phyloP scores from a whole-genome alignment of 2,888 invertebrate species.

The Hesperia comma region DNA sequence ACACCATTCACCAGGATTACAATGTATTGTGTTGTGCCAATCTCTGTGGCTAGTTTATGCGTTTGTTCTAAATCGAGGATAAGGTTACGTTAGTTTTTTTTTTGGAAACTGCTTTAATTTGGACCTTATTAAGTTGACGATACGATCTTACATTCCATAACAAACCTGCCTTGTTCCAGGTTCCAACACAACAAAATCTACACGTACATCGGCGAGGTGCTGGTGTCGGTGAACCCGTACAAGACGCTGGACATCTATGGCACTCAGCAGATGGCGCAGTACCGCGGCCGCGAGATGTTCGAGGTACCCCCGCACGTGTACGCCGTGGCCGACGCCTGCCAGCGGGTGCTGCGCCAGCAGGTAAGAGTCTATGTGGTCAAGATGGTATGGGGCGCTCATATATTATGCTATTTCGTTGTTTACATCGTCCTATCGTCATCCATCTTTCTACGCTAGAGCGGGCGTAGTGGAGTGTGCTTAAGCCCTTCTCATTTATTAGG shows the following conservation, averaged over 20 bases:
- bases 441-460: too few species aligned
- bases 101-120: too few species aligned
- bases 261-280: conserved; percentile 92
- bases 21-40: too few species aligned
- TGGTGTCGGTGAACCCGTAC: conserved; percentile 99
- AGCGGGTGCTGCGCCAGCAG: conserved; percentile 95
- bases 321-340: conserved; percentile 98
- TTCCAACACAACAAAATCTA: conserved; percentile 96
- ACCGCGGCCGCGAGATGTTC: conserved; percentile 96
- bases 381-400: background rate
- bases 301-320: conserved; percentile 98
- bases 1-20: too few species aligned
- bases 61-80: too few species aligned
- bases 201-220: conserved; percentile 99
- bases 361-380: conserved; percentile 47
- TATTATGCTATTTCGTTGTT: too few species aligned
- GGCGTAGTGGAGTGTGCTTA: too few species aligned
- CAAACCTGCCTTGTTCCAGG: conserved; percentile 81
- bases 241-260: conserved; percentile 96
- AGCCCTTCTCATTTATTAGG: too few species aligned
- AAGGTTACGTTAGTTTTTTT: too few species aligned
- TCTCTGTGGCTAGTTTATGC: too few species aligned
- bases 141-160: background rate
- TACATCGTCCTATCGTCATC: too few species aligned
- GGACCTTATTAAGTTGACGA: too few species aligned